A percentile compares a stretch with the other conserved stretches of the same genome.
Evolutionary conservation across 2,888 invertebrate species (phyloP).

Genomic region (Drosophila subquinaria): DNA sequence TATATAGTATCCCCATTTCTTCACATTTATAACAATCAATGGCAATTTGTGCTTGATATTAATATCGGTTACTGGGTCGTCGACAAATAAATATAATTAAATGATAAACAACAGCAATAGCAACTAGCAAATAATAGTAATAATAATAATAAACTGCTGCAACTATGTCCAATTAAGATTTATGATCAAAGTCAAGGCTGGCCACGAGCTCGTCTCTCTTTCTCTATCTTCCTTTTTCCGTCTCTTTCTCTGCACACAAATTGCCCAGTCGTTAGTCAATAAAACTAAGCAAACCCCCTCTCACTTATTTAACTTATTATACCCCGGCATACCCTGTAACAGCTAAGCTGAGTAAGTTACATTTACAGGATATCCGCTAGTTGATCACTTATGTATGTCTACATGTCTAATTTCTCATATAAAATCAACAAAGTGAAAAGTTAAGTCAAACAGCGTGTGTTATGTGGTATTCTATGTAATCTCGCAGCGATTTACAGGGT

Average conservation of each 20-base stretch:
- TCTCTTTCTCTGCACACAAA: slow-evolving; percentile 12
- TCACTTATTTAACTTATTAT: slow-evolving; percentile 3
- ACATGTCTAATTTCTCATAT: not conserved
- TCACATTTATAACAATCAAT: slow-evolving; percentile 46
- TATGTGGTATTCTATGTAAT: not conserved
- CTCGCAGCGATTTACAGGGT: not conserved
- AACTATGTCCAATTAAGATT: slow-evolving; percentile 68
- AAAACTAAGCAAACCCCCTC: slow-evolving; percentile 28
- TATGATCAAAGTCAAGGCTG: slow-evolving; percentile 69
- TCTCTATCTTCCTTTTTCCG: not conserved
- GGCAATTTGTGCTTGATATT: slow-evolving; percentile 52
- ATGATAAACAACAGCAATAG: slow-evolving; percentile 11
- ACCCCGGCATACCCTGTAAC: not conserved
- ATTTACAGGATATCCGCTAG: not conserved
- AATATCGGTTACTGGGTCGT: slow-evolving; percentile 67
- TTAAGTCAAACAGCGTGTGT: not conserved
- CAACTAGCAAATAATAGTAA: slow-evolving; percentile 8
- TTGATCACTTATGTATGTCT: not conserved
- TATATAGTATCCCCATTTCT: slow-evolving; percentile 2
- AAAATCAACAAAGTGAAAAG: not conserved
- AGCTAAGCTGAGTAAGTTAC: not conserved
- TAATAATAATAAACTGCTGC: slow-evolving; percentile 39
- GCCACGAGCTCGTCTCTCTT: slow-evolving; percentile 12
- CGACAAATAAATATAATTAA: slow-evolving; percentile 9
- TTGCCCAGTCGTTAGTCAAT: slow-evolving; percentile 51